A percentile compares a stretch with the other conserved stretches of the same genome.
Evolutionary conservation across 2,888 invertebrate species (phyloP).

Genomic region (Anthoptus insignis): DNA sequence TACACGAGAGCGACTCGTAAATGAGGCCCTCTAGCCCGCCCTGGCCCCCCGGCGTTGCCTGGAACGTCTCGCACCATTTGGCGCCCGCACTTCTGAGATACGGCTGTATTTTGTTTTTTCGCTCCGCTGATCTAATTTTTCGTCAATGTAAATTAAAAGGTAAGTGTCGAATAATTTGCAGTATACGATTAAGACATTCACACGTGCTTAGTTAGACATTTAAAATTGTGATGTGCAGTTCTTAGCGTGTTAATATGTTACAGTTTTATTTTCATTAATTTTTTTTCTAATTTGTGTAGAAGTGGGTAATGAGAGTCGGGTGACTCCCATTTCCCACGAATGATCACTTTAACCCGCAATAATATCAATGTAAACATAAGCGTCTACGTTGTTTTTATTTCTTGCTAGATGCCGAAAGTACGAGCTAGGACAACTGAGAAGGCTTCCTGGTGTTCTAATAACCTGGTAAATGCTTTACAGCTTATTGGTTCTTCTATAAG

Average conservation of each 20-base stretch:
- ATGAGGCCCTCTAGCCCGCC: conserved; percentile 38
- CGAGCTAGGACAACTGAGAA: conserved; percentile 47
- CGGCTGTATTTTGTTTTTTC: conserved; percentile 51
- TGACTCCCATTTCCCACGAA: conserved; percentile 48
- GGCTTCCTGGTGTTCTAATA: conserved; percentile 51
- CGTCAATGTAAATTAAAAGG: conserved; percentile 44
- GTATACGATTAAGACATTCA: conserved; percentile 34
- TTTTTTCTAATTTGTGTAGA: conserved; percentile 43
- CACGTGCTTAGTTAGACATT: conserved; percentile 39
- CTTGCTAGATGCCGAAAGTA: conserved; percentile 51
- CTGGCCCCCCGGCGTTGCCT: conserved; percentile 41
- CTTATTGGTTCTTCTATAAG: conserved; percentile 52
- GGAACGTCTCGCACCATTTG: conserved; percentile 49
- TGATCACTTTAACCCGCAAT: conserved; percentile 43
- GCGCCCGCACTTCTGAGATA: conserved; percentile 45
- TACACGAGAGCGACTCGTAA: conserved; percentile 46
- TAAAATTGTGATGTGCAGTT: neutral
- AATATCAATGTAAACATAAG: conserved; percentile 20
- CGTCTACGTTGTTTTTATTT: conserved; percentile 41
- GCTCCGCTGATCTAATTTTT: conserved; percentile 48
- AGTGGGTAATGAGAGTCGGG: conserved; percentile 48
- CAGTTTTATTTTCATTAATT: conserved; percentile 35
- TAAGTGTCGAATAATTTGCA: conserved; percentile 39
- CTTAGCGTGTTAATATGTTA: conserved; percentile 1
- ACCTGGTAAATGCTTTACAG: conserved; percentile 48